phyloP scores from a whole-genome alignment of 2,888 invertebrate species.

The Macaria liturata region DNA sequence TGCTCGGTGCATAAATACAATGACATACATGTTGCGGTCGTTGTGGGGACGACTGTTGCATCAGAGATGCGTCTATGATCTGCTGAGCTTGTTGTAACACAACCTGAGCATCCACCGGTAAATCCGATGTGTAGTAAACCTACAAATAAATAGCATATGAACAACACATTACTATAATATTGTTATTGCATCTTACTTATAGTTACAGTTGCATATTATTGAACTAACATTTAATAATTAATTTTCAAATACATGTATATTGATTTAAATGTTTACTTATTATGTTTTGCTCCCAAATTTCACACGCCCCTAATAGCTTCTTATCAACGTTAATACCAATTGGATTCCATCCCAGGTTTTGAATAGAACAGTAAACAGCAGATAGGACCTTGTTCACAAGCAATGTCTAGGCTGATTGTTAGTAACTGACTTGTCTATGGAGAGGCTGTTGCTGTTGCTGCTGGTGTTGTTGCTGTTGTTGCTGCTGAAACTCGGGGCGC shows the following conservation, averaged over 20 bases:
- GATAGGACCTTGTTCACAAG: too few species aligned
- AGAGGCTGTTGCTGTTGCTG: slow-evolving; percentile 57
- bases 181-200: too few species aligned
- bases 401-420: background rate
- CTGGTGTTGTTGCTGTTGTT: slow-evolving; percentile 53
- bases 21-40: slow-evolving; percentile 82
- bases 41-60: slow-evolving; percentile 79
- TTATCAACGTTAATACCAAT: too few species aligned
- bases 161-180: background rate
- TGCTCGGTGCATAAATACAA: slow-evolving; percentile 55
- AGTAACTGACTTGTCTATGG: slow-evolving; percentile 56
- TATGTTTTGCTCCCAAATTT: too few species aligned
- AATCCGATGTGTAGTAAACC: slow-evolving; percentile 83
- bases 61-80: slow-evolving; percentile 81
- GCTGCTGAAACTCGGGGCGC: slow-evolving; percentile 64
- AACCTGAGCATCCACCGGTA: slow-evolving; percentile 81
- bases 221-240: too few species aligned
- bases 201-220: too few species aligned
- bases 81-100: slow-evolving; percentile 82
- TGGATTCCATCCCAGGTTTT: too few species aligned
- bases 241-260: too few species aligned
- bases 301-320: too few species aligned
- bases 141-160: slow-evolving; percentile 72
- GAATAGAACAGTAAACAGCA: too few species aligned
- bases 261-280: too few species aligned